These are phyloP conservation scores for Apamea sordens DNA, from an alignment of 2,888 invertebrate species.

Conservation along the genomic window DNA sequence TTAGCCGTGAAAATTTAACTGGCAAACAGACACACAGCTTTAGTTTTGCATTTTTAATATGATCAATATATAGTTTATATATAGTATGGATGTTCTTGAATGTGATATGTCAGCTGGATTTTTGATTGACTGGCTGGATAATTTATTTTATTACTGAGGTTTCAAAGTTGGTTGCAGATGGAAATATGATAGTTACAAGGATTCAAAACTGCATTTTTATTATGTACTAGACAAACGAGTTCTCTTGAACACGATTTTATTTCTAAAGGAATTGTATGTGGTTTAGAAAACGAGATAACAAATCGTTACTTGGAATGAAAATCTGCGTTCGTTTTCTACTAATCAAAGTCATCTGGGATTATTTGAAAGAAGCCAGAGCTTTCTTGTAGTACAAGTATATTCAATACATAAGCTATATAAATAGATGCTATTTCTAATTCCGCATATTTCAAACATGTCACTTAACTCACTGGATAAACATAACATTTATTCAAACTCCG, in stretches of 20 bases:
- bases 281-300: not conserved
- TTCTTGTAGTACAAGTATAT: not conserved
- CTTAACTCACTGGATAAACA: slow-evolving; percentile 47
- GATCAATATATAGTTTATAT: too few species aligned
- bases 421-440: slow-evolving; percentile 24
- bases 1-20: not conserved
- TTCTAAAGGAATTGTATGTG: not conserved
- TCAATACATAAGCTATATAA: not conserved
- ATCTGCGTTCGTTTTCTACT: not conserved
- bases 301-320: not conserved
- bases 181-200: not conserved
- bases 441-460: slow-evolving; percentile 17
- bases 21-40: not conserved
- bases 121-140: slow-evolving; percentile 8
- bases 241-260: not conserved
- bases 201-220: not conserved
- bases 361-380: not conserved
- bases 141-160: not conserved
- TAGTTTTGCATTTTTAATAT: too few species aligned
- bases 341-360: not conserved
- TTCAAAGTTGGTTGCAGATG: slow-evolving; percentile 1
- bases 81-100: not conserved
- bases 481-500: slow-evolving; percentile 27
- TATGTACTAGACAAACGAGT: not conserved
- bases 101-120: slow-evolving; percentile 34